Conservation (phyloP, 1,140 invertebrate genomes). For the Drosophila pseudoobscura region DNA sequence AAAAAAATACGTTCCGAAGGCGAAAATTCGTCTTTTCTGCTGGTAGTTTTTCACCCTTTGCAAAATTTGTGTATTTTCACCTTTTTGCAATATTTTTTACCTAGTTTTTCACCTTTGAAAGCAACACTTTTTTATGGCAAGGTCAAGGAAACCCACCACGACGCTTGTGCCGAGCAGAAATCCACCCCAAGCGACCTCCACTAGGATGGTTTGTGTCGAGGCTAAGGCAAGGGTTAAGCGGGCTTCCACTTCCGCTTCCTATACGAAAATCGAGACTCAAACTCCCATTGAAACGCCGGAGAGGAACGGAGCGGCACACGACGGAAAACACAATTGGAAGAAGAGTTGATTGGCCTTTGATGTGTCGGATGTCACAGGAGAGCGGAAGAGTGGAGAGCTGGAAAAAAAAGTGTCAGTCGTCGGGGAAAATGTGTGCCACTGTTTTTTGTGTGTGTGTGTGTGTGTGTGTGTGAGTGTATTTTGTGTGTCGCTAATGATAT, state of each 20-base stretch:
- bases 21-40: no score
- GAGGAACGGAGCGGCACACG: slow-evolving; percentile 8
- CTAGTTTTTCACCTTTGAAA: background rate
- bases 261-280: slow-evolving; percentile 47
- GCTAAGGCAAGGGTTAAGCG: slow-evolving; percentile 64
- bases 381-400: background rate
- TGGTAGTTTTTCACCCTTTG: background rate
- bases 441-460: slow-evolving; percentile 29
- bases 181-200: slow-evolving; percentile 16
- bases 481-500: slow-evolving; percentile 70
- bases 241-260: slow-evolving; percentile 73
- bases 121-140: slow-evolving; percentile 41
- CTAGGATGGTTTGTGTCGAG: slow-evolving; percentile 42
- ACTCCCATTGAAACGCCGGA: slow-evolving; percentile 7
- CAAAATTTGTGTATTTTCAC: background rate
- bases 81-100: background rate
- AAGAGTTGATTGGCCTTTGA: slow-evolving; percentile 80
- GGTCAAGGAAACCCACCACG: slow-evolving; percentile 53
- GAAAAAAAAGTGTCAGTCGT: slow-evolving; percentile 68
- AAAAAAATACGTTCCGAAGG: no score
- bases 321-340: slow-evolving; percentile 40
- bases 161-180: background rate
- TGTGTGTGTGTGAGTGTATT: slow-evolving; percentile 10
- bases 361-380: slow-evolving; percentile 36
- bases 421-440: slow-evolving; percentile 70